phyloP scores from a whole-genome alignment of 1,140 invertebrate species.

The Drosophila virilis region DNA sequence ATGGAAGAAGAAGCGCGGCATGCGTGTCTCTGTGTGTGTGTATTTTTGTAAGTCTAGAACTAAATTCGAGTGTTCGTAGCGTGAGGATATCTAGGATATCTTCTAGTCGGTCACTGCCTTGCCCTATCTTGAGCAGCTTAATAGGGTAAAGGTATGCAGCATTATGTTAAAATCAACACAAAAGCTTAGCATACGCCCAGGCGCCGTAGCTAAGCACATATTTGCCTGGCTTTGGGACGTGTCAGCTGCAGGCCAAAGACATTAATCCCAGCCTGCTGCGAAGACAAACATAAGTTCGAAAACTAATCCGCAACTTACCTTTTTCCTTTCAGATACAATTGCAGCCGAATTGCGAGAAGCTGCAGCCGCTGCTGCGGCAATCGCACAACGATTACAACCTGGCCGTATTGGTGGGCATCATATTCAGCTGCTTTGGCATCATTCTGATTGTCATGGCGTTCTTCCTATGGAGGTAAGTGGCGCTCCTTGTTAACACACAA shows the following conservation, averaged over 20 bases:
- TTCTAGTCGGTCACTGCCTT: not conserved
- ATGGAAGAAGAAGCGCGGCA: no score
- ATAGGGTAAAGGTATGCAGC: not conserved
- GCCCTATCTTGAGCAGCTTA: not conserved
- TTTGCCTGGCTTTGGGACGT: conserved; percentile 9
- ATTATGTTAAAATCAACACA: conserved; percentile 1
- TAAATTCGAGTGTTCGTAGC: no score
- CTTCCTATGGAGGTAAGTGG: conserved; percentile 91
- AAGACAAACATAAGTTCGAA: conserved; percentile 11
- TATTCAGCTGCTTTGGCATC: conserved; percentile 90
- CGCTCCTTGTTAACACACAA: conserved; percentile 43
- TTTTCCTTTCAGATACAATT: conserved; percentile 83
- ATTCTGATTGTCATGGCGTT: conserved; percentile 89
- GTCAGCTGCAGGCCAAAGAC: conserved; percentile 18
- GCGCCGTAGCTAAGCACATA: conserved; percentile 10
- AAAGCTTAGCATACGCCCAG: conserved; percentile 5
- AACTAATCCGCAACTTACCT: conserved; percentile 1
- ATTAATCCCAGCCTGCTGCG: conserved; percentile 8
- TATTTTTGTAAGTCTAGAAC: no score
- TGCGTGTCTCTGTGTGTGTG: no score
- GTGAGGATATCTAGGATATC: no score
- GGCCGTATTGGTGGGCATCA: conserved; percentile 89
- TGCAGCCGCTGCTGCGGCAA: conserved; percentile 85
- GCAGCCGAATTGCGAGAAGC: conserved; percentile 88
- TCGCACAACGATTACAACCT: conserved; percentile 88